Conservation (phyloP, 2,113 vertebrate genomes). For the Sitta europaea region DNA sequence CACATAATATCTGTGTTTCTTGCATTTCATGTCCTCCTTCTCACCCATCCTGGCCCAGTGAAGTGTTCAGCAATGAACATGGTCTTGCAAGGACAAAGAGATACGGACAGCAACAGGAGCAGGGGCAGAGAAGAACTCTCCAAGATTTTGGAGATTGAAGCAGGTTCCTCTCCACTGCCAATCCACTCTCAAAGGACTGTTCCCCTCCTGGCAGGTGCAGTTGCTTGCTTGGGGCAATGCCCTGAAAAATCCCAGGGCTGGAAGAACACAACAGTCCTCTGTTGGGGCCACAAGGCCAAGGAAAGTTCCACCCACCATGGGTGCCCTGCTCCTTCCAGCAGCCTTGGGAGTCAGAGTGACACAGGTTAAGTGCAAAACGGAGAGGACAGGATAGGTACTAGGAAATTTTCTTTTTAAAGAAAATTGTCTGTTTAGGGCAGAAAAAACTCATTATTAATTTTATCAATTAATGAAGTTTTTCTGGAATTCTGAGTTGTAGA, state of each 20-base stretch:
- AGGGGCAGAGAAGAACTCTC: not conserved
- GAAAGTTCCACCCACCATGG: accelerated
- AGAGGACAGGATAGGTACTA: not conserved
- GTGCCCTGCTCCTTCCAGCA: accelerated
- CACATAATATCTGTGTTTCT: not conserved
- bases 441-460: too few species aligned
- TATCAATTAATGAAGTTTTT: not conserved
- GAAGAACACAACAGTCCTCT: not conserved
- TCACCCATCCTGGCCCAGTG: not conserved
- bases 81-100: not conserved
- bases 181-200: not conserved
- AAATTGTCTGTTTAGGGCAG: not conserved
- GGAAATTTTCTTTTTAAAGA: not conserved
- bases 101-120: not conserved
- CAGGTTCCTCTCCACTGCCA: not conserved
- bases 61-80: not conserved
- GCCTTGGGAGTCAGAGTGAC: not conserved
- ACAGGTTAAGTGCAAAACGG: not conserved
- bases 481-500: not conserved
- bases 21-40: not conserved
- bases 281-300: not conserved
- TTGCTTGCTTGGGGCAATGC: accelerated
- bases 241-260: not conserved
- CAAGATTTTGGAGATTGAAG: not conserved
- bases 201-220: not conserved